A percentile compares a stretch with the other conserved stretches of the same genome.
Conservation (phyloP, 2,888 invertebrate genomes). For the Colostygia pectinataria region DNA sequence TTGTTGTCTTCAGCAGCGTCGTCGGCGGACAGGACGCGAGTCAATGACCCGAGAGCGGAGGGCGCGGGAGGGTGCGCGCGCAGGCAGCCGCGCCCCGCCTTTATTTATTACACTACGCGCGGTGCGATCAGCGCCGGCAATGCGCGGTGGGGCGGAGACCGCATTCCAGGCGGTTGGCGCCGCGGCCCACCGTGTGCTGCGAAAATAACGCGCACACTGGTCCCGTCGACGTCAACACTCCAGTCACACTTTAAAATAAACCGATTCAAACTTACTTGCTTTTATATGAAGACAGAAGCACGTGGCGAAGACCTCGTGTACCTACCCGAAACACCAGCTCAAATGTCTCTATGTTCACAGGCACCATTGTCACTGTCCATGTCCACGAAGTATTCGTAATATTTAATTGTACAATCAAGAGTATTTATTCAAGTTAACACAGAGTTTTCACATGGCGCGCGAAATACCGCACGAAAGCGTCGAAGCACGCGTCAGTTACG, state of each 20-base stretch:
- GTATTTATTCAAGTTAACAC: constrained; percentile 62
- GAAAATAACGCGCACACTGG: constrained; percentile 70
- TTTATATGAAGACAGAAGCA: constrained; percentile 57
- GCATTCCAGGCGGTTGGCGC: constrained; percentile 70
- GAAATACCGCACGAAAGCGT: constrained; percentile 52
- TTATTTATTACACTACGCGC: constrained; percentile 82
- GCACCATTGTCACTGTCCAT: constrained; percentile 70
- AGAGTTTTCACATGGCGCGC: constrained; percentile 77
- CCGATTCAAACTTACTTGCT: constrained; percentile 64
- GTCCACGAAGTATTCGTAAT: constrained; percentile 25
- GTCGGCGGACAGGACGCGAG: constrained; percentile 59
- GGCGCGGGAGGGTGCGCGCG: constrained; percentile 81
- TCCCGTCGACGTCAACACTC: constrained; percentile 53
- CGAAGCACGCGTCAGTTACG: constrained; percentile 64
- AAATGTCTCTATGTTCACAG: constrained; percentile 51
- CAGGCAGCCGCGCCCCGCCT: constrained; percentile 82
- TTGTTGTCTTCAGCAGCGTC: constrained; percentile 67
- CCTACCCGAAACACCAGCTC: constrained; percentile 44
- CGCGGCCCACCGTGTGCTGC: constrained; percentile 57
- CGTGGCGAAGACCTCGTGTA: constrained; percentile 67
- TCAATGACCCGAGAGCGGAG: constrained; percentile 77
- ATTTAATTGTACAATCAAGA: constrained; percentile 30
- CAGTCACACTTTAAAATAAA: constrained; percentile 77
- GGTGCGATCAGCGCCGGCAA: constrained; percentile 61
- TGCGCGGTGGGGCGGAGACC: constrained; percentile 68